Conservation (phyloP, 2,797 vertebrate genomes). For the Notolepis coatsorum region DNA sequence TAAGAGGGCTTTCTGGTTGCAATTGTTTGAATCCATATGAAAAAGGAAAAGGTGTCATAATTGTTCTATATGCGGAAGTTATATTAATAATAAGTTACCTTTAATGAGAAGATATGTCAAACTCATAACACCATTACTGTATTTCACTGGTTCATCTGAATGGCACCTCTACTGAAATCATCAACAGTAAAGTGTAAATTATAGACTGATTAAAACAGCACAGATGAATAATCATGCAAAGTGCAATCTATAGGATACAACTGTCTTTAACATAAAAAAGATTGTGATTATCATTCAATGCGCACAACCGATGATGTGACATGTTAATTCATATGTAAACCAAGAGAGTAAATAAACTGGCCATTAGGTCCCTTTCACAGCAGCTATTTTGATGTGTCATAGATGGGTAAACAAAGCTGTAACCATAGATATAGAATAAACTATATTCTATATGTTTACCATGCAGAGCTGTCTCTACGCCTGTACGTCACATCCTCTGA, state of each 20-base stretch:
- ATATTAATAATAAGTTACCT: slow-evolving; percentile 47
- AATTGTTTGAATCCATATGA: slow-evolving; percentile 25
- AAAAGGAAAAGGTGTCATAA: slow-evolving; percentile 12
- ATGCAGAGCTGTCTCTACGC: too few species aligned
- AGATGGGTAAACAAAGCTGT: too few species aligned
- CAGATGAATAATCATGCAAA: slow-evolving; percentile 27
- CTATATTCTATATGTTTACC: too few species aligned
- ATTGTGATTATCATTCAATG: slow-evolving; percentile 42
- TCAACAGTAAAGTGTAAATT: slow-evolving; percentile 27
- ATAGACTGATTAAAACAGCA: slow-evolving; percentile 36
- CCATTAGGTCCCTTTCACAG: too few species aligned
- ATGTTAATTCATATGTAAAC: slow-evolving; percentile 36
- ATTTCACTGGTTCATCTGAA: slow-evolving; percentile 25
- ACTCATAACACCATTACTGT: slow-evolving; percentile 28
- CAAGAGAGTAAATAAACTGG: slow-evolving; percentile 38
- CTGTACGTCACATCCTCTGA: too few species aligned
- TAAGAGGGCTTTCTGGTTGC: slow-evolving; percentile 2
- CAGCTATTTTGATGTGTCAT: too few species aligned
- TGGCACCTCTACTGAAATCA: slow-evolving; percentile 20
- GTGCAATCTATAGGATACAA: slow-evolving; percentile 30
- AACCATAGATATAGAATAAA: too few species aligned
- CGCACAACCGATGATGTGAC: slow-evolving; percentile 48
- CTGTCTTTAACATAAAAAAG: slow-evolving; percentile 26
- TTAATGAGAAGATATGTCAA: slow-evolving; percentile 37
- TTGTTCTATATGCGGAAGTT: slow-evolving; percentile 14